These are phyloP conservation scores for Chinchilla lanigera DNA, from an alignment of 2,113 vertebrate genomes.

Conservation along the genomic window DNA sequence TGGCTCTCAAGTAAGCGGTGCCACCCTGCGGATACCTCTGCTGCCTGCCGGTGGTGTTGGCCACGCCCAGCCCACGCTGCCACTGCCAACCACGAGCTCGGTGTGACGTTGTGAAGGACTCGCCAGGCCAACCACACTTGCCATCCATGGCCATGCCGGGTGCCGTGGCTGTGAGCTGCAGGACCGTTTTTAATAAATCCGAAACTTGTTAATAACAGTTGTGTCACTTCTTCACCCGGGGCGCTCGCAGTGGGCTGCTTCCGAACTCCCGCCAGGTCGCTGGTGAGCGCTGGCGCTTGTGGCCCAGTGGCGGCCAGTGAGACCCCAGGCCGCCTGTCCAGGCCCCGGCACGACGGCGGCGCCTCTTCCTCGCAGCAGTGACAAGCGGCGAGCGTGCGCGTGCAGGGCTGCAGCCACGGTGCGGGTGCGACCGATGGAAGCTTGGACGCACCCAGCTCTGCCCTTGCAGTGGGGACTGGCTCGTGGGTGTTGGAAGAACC, in stretches of 20 bases:
- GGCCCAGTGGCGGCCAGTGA: too few relatives aligned
- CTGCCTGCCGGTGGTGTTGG: background rate
- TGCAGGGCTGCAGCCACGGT: rapidly evolving
- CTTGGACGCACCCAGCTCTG: too few relatives aligned
- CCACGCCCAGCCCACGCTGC: background rate
- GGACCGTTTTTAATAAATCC: slow-evolving; percentile 71
- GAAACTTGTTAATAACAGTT: background rate
- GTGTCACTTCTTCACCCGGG: background rate
- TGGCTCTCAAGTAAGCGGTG: background rate
- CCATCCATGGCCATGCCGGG: background rate
- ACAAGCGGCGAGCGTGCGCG: background rate
- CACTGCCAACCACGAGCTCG: rapidly evolving
- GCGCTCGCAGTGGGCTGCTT: rapidly evolving
- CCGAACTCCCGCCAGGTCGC: background rate
- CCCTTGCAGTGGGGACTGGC: background rate
- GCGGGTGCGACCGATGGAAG: slow-evolving; percentile 58
- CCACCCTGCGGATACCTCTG: slow-evolving; percentile 5
- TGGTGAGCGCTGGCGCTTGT: background rate
- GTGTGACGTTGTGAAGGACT: background rate
- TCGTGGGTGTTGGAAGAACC: background rate
- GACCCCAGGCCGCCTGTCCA: background rate
- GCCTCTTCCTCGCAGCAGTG: background rate
- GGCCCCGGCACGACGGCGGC: rapidly evolving
- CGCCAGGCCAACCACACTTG: background rate
- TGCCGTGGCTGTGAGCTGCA: slow-evolving; percentile 22